Base-by-base conservation (phyloP, 2,113 vertebrate genomes). In the Quiscalus mexicanus region DNA sequence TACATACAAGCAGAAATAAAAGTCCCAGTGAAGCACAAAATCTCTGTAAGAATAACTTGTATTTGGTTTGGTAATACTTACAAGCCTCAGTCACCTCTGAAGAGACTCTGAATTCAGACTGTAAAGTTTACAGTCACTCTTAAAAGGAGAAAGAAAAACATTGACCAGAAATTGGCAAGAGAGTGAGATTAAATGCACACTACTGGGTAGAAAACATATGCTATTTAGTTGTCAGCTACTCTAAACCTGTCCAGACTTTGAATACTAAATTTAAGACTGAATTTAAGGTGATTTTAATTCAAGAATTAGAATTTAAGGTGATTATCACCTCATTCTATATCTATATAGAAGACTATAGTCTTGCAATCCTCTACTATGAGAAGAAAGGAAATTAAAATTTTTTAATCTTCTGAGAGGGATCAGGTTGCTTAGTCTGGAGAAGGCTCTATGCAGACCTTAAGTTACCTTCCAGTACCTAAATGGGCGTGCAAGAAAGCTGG, bases 1-100 rank as follows among this genome's bases (percentile, higher is more conserved):
- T 79, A 88, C 33, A 60, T 71, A 53, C 53, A 83, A 85, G 53
- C 41, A 88, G 53, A 79, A 96, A 85, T 27, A 92, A 25, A 87
- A 83, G 78, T 75, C n/a, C 25, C 33, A 55, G 15, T 33, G 65
- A 90, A 93, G 35, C 28, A 82, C 25, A 90, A 82, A 84, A 67
- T 64, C 60, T 22, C 27, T 27, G 6, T 30, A 85, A 60, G 33
- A 82, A 64, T 63, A 92, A 75, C 12, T 45, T 20, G 8, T 42
- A 25, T 87, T 77, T 70, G 63, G 56, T 15, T 63, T 10, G 27
- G 33, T 79, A 93, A 84, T 33, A 78, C 24, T 45, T 59, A 42
- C 16, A 88, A 84, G 20, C 31, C 45, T 81, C 63, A 45, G 33
- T 35, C 31, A 80, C 12, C 60, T 77, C 76, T 84, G 52, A 87